Base-by-base conservation (phyloP, 2,797 vertebrate species). In the Ctenopoma multispine region DNA sequence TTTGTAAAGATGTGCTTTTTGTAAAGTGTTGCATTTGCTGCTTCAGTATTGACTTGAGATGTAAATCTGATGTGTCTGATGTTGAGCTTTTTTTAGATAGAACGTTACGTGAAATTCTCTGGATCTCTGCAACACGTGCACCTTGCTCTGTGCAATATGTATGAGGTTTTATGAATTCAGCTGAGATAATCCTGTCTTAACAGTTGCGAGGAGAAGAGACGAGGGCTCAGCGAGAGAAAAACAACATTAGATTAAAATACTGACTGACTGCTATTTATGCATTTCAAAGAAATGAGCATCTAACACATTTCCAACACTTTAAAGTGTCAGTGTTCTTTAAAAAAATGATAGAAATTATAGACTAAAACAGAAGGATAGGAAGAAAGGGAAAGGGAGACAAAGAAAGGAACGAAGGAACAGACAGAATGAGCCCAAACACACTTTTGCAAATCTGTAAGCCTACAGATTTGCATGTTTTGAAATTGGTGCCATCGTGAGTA, bases 381-480 rank as follows among this genome's bases (percentile, higher is more conserved):
- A 36, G 21, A 61, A 41, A 53, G 36, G 29, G 29, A 61, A 40
- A 47, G 20, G 27, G 1, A 46, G 27, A 70, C 36, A 29, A 21
- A 8, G 18, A 31, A 10, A 60, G 62, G n/a, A 55, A 38, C 9
- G 13, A 23, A 47, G 62, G 44, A 63, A 34, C 31, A 43, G 15
- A 77, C 21, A 71, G 18, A 18, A 31, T 23, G 13, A 38, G n/a
- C 27, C n/a, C n/a, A n/a, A n/a, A n/a, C n/a, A 51, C 13, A 18
- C 18, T 20, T 53, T 80, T 69, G 76, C 68, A 31, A 38, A 38
- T 38, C 36, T 69, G 57, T 4, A 27, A 18, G 49, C 40, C 60
- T 47, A 51, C 34, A 66, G 65, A 76, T 81, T 76, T 80, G 60
- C 64, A 51, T 69, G 17, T 10, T 38, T 70, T 21, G 20, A 63